These are phyloP conservation scores for Nezara viridula DNA, from an alignment of 2,888 invertebrate species.

Conservation along the genomic window DNA sequence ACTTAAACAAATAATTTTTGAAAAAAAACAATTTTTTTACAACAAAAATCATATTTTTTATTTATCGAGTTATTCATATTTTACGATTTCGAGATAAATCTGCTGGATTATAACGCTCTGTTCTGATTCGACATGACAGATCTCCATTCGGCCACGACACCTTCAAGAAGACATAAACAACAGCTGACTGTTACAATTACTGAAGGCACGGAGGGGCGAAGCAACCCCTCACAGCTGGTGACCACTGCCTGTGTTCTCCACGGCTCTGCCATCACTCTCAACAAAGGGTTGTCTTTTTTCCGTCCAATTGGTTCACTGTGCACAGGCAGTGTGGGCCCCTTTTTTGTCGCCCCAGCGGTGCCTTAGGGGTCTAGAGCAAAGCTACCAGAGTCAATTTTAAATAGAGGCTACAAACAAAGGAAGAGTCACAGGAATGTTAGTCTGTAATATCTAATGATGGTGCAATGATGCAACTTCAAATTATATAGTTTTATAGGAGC, in stretches of 20 bases:
- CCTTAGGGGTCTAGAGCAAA: neutral
- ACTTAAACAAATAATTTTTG: too few species aligned
- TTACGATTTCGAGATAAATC: too few species aligned
- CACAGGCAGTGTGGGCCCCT: neutral
- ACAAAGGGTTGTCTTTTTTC: slow-evolving; percentile 49
- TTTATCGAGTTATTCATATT: too few species aligned
- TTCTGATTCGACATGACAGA: neutral
- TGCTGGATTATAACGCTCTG: neutral
- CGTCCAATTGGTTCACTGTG: slow-evolving; percentile 25
- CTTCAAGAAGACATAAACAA: neutral
- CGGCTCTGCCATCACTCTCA: neutral
- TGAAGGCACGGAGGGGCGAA: neutral
- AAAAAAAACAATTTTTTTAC: too few species aligned
- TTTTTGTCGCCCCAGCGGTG: slow-evolving; percentile 17
- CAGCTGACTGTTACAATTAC: neutral
- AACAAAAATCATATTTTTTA: too few species aligned
- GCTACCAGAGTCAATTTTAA: neutral
- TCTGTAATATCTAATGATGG: neutral
- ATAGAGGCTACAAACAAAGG: neutral
- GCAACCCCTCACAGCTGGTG: slow-evolving; percentile 38
- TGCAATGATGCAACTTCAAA: too few species aligned
- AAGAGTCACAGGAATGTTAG: neutral
- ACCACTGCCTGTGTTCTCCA: neutral
- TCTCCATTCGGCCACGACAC: neutral
- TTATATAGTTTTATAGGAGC: too few species aligned